Conservation (phyloP, 2,797 vertebrate species). For the Margarornis squamiger region DNA sequence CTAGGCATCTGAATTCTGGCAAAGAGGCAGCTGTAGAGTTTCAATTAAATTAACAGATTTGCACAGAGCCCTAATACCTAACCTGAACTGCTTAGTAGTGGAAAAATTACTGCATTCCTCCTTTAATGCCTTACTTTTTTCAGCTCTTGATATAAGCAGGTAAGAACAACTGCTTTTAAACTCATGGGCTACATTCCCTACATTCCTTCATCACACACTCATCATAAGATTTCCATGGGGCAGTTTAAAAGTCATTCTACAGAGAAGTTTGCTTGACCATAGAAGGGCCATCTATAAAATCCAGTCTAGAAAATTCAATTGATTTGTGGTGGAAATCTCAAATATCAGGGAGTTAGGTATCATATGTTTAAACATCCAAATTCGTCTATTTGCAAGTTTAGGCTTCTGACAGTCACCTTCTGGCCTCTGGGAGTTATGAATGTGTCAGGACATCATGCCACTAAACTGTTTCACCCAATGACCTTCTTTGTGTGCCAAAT, state of each 20-base stretch:
- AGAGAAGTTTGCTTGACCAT: neutral
- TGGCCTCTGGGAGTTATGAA: neutral
- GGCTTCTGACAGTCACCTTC: neutral
- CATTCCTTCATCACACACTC: neutral
- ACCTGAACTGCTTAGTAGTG: neutral
- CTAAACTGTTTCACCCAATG: neutral
- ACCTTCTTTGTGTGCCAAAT: neutral
- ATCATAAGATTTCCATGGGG: neutral
- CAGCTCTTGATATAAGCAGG: neutral
- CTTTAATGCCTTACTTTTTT: neutral
- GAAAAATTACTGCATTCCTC: neutral
- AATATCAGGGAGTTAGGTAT: neutral
- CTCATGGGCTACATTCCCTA: neutral
- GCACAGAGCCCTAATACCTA: neutral
- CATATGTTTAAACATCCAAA: neutral
- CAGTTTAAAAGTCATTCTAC: neutral
- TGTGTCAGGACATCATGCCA: neutral
- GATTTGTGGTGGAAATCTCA: neutral
- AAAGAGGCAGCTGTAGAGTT: neutral
- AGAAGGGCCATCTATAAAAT: neutral
- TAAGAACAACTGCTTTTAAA: neutral
- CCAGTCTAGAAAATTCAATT: neutral
- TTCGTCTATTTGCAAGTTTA: neutral
- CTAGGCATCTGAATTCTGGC: neutral
- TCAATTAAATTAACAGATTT: conserved; percentile 9